These are phyloP conservation scores for Drosophila borealis DNA, from an alignment of 2,888 invertebrate species.

Conservation along the genomic window DNA sequence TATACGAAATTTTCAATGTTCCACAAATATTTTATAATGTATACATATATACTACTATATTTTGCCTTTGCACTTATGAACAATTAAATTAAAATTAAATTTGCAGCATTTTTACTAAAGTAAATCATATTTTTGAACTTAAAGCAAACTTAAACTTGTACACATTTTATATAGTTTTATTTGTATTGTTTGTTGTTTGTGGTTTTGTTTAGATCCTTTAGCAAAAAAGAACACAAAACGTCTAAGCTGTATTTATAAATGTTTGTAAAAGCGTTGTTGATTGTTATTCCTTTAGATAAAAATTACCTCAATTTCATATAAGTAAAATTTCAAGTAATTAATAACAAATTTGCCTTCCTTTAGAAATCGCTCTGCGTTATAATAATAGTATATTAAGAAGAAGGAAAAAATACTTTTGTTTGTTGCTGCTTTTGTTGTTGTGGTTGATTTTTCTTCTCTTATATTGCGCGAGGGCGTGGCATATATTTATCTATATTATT, in stretches of 20 bases:
- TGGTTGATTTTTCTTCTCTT: constrained; percentile 23
- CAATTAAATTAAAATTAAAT: constrained; percentile 68
- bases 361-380: constrained; percentile 43
- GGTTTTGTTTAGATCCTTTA: constrained; percentile 65
- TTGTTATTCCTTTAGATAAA: constrained; percentile 39
- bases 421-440: constrained; percentile 26
- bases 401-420: constrained; percentile 42
- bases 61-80: constrained; percentile 71
- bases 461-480: constrained; percentile 43
- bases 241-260: constrained; percentile 39
- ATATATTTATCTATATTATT: constrained; percentile 38
- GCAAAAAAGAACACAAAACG: constrained; percentile 76
- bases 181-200: constrained; percentile 41
- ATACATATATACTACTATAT: constrained; percentile 59
- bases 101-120: constrained; percentile 72
- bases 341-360: constrained; percentile 44
- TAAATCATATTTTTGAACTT: constrained; percentile 76
- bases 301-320: constrained; percentile 51
- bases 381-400: constrained; percentile 18
- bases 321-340: constrained; percentile 52
- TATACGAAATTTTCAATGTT: constrained; percentile 48
- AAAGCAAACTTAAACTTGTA: constrained; percentile 74
- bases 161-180: constrained; percentile 56
- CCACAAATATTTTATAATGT: constrained; percentile 68
- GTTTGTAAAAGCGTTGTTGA: constrained; percentile 36